Percentiles rank a stretch among this genome's conserved stretches.
These are phyloP conservation scores for Asobara japonica DNA, from an alignment of 1,140 invertebrate genomes.

Conservation along the genomic window DNA sequence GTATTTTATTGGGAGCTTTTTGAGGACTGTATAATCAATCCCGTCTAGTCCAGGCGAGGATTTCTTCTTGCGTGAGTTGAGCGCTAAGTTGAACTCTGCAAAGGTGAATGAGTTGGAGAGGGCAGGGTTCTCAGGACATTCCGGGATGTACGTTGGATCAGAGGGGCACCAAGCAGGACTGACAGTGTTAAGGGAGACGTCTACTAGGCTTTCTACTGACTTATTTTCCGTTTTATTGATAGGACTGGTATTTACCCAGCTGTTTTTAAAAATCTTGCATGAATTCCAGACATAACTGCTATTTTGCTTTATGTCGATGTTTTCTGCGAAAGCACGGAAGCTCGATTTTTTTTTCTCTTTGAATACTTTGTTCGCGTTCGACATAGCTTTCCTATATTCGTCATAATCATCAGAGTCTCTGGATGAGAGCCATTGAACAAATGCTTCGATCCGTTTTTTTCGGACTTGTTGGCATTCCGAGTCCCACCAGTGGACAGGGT, in stretches of 20 bases:
- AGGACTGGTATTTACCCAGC: not conserved
- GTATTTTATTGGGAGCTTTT: not conserved
- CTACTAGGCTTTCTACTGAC: not conserved
- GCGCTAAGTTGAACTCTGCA: not conserved
- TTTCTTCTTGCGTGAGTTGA: not conserved
- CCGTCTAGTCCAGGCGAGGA: conserved; percentile 18
- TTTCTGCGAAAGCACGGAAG: conserved; percentile 9
- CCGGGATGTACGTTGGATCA: not conserved
- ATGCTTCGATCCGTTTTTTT: not conserved
- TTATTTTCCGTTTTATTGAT: not conserved
- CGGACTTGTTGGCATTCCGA: not conserved
- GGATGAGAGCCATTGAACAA: conserved; percentile 8
- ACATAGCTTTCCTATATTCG: conserved; percentile 2
- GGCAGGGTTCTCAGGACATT: not conserved
- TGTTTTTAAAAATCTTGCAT: not conserved
- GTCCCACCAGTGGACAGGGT: conserved; percentile 30
- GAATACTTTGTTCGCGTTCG: no score
- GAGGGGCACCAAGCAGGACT: not conserved
- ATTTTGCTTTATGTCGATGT: not conserved
- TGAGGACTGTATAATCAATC: not conserved
- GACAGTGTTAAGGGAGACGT: not conserved
- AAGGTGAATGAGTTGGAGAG: not conserved
- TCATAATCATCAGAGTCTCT: not conserved
- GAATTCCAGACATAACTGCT: not conserved
- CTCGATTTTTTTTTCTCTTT: not conserved